A percentile compares a stretch with the other conserved stretches of the same genome.
Evolutionary conservation across 2,888 invertebrate genomes (phyloP).

Genomic region (Andrena haemorrhoa): DNA sequence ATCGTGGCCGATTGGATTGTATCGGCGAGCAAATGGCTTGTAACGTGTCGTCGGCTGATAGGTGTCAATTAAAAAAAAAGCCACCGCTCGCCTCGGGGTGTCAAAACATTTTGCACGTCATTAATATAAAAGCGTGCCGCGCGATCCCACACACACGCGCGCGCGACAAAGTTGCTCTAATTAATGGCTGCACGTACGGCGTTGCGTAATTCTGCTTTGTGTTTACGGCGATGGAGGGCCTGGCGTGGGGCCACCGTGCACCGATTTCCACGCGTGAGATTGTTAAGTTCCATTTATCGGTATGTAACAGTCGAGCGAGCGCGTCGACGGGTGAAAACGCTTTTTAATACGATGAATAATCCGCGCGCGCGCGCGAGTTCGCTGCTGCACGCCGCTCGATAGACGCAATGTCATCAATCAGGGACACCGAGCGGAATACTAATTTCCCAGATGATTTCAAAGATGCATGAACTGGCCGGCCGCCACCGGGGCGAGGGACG

Average conservation of each 20-base stretch:
- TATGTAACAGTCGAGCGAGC: constrained; percentile 72
- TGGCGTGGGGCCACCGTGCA: constrained; percentile 14
- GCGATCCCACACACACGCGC: constrained; percentile 8
- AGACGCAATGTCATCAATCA: constrained; percentile 69
- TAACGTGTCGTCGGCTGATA: constrained; percentile 47
- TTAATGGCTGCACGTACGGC: constrained; percentile 71
- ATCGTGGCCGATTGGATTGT: constrained; percentile 9
- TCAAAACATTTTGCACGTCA: constrained; percentile 68
- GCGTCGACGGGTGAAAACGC: constrained; percentile 61
- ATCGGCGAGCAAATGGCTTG: constrained; percentile 1
- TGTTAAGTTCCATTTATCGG: constrained; percentile 76
- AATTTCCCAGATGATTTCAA: constrained; percentile 60
- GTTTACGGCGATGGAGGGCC: constrained; percentile 61
- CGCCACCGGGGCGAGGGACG: neutral
- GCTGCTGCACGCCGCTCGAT: constrained; percentile 55
- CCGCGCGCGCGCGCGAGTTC: constrained; percentile 15
- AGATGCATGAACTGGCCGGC: constrained; percentile 22
- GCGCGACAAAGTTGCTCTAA: constrained; percentile 71
- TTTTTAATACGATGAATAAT: constrained; percentile 75
- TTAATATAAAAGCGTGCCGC: constrained; percentile 68
- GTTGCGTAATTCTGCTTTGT: constrained; percentile 69
- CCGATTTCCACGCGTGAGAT: constrained; percentile 69
- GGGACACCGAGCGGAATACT: constrained; percentile 59
- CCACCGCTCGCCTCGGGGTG: constrained; percentile 57
- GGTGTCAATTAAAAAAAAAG: constrained; percentile 68